Percentiles rank a stretch among this genome's conserved stretches.
Evolutionary conservation across 2,888 invertebrate genomes (phyloP).

Genomic region (Drosophila phalerata): DNA sequence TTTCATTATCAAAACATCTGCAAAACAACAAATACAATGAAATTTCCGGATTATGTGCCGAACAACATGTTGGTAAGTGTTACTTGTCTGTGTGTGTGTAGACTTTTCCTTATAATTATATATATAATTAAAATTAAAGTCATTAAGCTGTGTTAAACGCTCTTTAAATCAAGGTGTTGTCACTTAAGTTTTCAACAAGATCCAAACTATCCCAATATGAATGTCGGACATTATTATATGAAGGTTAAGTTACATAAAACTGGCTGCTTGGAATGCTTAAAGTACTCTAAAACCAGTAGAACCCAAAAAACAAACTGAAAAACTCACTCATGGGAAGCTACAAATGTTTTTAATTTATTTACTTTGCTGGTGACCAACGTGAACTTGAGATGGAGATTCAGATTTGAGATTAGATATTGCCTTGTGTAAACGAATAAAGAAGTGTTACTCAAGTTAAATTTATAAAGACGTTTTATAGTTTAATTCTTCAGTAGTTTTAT

Average conservation of each 20-base stretch:
- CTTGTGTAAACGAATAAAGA: neutral
- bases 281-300: conserved; percentile 33
- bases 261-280: conserved; percentile 20
- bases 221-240: conserved; percentile 22
- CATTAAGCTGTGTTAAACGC: conserved; percentile 49
- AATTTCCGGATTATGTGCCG: conserved; percentile 84
- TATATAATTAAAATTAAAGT: too few relatives aligned
- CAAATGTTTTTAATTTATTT: conserved; percentile 31
- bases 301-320: conserved; percentile 9
- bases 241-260: conserved; percentile 52
- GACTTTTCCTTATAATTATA: conserved; percentile 54
- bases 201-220: conserved; percentile 17
- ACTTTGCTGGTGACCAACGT: conserved; percentile 5
- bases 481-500: neutral
- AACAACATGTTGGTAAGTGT: conserved; percentile 84
- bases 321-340: conserved; percentile 22
- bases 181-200: conserved; percentile 53
- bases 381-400: conserved; percentile 19
- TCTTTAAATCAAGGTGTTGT: conserved; percentile 60
- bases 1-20: conserved; percentile 48
- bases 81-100: conserved; percentile 3
- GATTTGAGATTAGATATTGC: conserved; percentile 21
- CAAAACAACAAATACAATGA: conserved; percentile 62
- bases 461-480: neutral
- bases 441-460: neutral